These are phyloP conservation scores for Xenopus laevis DNA, from an alignment of 2,113 vertebrate genomes.

Conservation along the genomic window DNA sequence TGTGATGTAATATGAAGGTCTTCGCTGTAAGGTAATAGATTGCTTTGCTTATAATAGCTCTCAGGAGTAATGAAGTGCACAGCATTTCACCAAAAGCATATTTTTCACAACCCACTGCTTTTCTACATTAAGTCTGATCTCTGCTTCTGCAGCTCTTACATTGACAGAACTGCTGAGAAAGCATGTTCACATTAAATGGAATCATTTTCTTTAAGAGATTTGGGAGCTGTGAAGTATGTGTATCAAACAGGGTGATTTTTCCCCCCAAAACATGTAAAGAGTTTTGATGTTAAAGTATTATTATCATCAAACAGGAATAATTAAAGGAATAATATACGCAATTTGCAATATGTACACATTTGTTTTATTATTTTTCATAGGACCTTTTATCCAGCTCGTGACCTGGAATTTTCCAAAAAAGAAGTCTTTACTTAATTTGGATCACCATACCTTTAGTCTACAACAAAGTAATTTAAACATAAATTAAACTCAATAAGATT, in stretches of 20 bases:
- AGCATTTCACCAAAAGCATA: slow-evolving; percentile 22
- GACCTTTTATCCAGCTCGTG: no score
- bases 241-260: slow-evolving; percentile 29
- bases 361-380: no score
- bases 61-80: slow-evolving; percentile 7
- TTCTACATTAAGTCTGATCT: slow-evolving; percentile 26
- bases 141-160: slow-evolving; percentile 25
- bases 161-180: slow-evolving; percentile 33
- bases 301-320: no score
- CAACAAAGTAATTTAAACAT: no score
- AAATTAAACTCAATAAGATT: no score
- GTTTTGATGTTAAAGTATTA: not conserved
- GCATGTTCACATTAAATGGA: slow-evolving; percentile 29
- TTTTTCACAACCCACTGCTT: slow-evolving; percentile 30
- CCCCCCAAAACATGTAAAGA: not conserved
- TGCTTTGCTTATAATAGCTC: not conserved
- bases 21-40: not conserved
- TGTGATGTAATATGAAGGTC: slow-evolving; percentile 12
- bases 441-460: no score
- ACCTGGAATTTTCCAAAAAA: no score
- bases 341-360: no score
- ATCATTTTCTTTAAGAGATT: slow-evolving; percentile 15
- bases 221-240: slow-evolving; percentile 15
- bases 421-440: no score
- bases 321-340: no score